These are phyloP conservation scores for Hucho hucho DNA, from an alignment of 2,113 vertebrate genomes.

Conservation along the genomic window DNA sequence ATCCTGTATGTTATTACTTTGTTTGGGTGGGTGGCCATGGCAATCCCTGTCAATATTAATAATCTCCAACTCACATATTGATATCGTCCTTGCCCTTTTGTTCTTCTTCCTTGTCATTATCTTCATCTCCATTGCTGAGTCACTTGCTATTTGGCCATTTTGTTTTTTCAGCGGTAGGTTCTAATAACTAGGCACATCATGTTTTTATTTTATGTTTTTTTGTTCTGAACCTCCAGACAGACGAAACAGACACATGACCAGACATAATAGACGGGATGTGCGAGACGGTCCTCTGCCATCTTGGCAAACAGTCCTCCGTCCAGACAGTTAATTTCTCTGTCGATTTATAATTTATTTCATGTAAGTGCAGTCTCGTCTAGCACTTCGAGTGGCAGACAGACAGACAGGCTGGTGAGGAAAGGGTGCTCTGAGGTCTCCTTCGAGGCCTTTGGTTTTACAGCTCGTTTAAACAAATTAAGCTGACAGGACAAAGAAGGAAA, in stretches of 20 bases:
- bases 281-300: not conserved
- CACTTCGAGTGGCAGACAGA: constrained; percentile 20
- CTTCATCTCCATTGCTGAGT: too few relatives aligned
- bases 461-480: constrained; percentile 6
- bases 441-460: not conserved
- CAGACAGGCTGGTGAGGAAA: constrained; percentile 22
- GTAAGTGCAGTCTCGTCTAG: constrained; percentile 35
- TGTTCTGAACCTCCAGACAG: not conserved
- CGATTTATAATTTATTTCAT: constrained; percentile 43
- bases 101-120: too few relatives aligned
- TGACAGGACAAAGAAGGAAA: constrained; percentile 12
- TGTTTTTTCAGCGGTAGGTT: too few relatives aligned
- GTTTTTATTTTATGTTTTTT: too few relatives aligned
- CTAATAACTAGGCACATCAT: too few relatives aligned
- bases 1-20: too few relatives aligned
- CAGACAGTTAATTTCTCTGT: constrained; percentile 7
- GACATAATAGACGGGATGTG: not conserved
- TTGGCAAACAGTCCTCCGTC: not conserved
- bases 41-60: too few relatives aligned
- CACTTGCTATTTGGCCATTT: too few relatives aligned
- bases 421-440: not conserved
- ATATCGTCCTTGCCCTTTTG: too few relatives aligned
- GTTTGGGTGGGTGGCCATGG: too few relatives aligned
- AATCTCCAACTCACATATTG: too few relatives aligned
- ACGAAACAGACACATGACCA: not conserved